Conservation (phyloP, 2,888 invertebrate genomes). For the Scelioninae gen. 1 region DNA sequence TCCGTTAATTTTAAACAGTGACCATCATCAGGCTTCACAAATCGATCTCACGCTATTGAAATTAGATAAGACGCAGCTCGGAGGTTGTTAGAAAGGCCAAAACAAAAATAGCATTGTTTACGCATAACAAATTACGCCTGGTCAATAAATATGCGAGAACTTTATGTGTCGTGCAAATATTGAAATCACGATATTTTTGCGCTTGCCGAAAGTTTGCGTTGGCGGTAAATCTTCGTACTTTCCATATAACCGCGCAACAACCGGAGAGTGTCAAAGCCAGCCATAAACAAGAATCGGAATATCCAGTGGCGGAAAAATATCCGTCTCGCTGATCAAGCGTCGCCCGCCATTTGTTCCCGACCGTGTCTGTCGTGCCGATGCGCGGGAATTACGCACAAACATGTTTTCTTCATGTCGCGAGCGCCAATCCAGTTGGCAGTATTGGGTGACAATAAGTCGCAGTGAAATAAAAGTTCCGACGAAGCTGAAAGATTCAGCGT, state of each 20-base stretch:
- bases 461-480: conserved; percentile 7
- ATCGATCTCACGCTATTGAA: conserved; percentile 24
- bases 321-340: no score
- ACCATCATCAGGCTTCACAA: conserved; percentile 21
- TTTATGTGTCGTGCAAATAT: conserved; percentile 50
- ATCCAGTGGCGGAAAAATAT: no score
- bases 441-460: conserved; percentile 27
- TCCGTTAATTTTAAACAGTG: conserved; percentile 42
- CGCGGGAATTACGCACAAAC: conserved; percentile 52
- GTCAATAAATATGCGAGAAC: conserved; percentile 40
- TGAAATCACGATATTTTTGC: conserved; percentile 50
- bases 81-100: no score
- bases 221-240: conserved; percentile 71
- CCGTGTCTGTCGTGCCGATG: conserved; percentile 44
- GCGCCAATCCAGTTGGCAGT: conserved; percentile 28
- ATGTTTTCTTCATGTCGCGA: conserved; percentile 46
- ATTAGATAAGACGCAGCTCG: no score
- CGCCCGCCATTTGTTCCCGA: no score
- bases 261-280: no score
- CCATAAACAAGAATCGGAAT: no score
- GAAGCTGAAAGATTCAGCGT: conserved; percentile 19
- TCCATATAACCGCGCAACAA: no score
- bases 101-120: conserved; percentile 55
- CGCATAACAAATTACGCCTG: conserved; percentile 39
- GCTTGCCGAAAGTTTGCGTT: conserved; percentile 37